Base-by-base conservation (phyloP, 2,113 vertebrate species). In the Nothoprocta perdicaria region DNA sequence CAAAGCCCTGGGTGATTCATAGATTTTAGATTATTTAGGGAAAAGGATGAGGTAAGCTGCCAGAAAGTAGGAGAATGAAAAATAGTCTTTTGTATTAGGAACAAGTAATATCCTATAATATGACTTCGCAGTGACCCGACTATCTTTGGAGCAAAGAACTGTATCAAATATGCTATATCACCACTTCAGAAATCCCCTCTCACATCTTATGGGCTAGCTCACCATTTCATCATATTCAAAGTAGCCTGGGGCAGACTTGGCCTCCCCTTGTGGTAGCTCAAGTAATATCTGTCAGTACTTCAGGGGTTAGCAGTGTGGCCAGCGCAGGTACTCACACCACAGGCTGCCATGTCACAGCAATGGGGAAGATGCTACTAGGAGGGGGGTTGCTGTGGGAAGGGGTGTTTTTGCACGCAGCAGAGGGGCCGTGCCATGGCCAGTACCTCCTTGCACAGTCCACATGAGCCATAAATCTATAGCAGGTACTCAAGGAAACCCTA, bases 381-480 rank as follows among this genome's bases (percentile, higher is more conserved):
- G 31, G 38, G 55, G 62, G 60, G 14, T 31, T 84, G 17, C n/a
- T 40, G 60, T 6, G 22, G 5, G 9, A 77, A 58, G n/a, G 80
- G 22, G 35, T 77, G 46, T 35, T 67, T 60, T 76, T 85, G 45
- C 31, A 14, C 10, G 23, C 0, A 4, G 16, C 14, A 2, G 4
- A 21, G 75, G 62, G 79, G 23, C 33, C 27, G 27, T 24, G 23
- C 40, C 27, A 12, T 18, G 27, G 29, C 27, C 75, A 12, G 48
- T 16, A 74, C 57, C 57, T 66, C 55, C n/a, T 71, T 10, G 21
- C 18, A 40, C 14, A 50, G 46, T 33, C 58, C 33, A 48, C 14
- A 2, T 0, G 1, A 76, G 3, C 14, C 12, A 5, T 22, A 38
- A 35, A 35, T 58, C 52, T 52, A 43, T 10, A 29, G 23, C 9